Evolutionary conservation across 2,797 vertebrate genomes (phyloP).

Genomic region (Simalia tracyae): DNA sequence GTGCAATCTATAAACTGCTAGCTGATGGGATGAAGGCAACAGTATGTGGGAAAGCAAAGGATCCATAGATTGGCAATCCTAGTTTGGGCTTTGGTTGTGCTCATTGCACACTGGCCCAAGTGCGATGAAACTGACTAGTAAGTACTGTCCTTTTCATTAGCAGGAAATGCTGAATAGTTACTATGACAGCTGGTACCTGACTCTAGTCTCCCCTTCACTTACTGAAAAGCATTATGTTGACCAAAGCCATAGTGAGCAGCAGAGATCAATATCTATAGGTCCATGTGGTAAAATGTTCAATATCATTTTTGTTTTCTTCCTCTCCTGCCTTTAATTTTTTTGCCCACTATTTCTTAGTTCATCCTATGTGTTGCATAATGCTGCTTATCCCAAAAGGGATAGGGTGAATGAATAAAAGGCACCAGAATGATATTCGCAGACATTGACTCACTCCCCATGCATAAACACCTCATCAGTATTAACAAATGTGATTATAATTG

Average conservation of each 20-base stretch:
- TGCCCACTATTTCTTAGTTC: neutral
- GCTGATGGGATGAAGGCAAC: neutral
- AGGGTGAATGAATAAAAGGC: neutral
- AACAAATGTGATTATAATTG: neutral
- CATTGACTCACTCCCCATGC: neutral
- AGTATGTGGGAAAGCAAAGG: neutral
- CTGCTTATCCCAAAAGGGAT: neutral
- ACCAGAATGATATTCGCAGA: neutral
- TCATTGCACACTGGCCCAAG: neutral
- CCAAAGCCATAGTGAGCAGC: neutral
- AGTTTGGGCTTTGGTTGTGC: neutral
- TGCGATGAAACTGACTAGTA: neutral
- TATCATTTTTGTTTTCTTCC: neutral
- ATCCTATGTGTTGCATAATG: neutral
- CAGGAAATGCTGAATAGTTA: neutral
- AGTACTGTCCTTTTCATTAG: neutral
- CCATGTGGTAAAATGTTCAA: neutral
- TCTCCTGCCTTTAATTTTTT: neutral
- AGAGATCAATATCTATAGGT: neutral
- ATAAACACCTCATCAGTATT: neutral
- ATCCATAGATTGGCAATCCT: neutral
- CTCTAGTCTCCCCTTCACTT: neutral
- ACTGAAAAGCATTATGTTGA: neutral
- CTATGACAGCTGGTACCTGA: neutral
- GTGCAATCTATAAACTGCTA: neutral